Evolutionary conservation across 2,888 invertebrate species (phyloP), one percentile per base, ranked within the genome.

Genomic region (Ommatoiulus sabulosus): DNA sequence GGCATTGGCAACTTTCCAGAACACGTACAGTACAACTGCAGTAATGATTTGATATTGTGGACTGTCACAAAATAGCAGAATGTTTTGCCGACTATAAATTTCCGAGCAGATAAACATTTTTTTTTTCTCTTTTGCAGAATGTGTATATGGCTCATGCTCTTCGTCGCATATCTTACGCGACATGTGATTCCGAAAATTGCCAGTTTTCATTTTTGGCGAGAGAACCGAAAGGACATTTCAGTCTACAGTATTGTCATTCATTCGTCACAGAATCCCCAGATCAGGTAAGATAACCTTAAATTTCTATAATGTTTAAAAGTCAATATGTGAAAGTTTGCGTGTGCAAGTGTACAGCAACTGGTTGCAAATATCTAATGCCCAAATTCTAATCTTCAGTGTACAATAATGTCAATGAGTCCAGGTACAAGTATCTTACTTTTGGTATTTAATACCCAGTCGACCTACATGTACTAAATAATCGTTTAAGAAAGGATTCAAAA

Each of bases 61-160:
- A 1, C 48, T 63, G 63, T 63, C 63, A 63, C 6, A 63, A 63
- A 6, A 17, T 63, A 1, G n/a, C 17, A 6, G 3, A 63, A 63
- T n/a, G 63, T 63, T 63, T 63, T n/a, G 15, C 7, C 5, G n/a
- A 63, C n/a, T 63, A 63, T n/a, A 63, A 57, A 57, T 57, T 57
- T 57, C 15, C 3, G 15, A 57, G 17, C 15, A 17, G 7, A 15
- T 57, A 57, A 57, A 17, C 57, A 17, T 17, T 63, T 63, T 63
- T 63, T 63, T 63, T 63, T 63, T 57, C 17, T 63, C 4, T 63
- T 63, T 63, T 63, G 17, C 94, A 96, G 96, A 94, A 94, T 92
- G 96, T 96, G 93, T 95, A 95, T 93, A 97, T 96, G 96, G 96
- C 95, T 91, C 96, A 97, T 94, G 96, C 96, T 92, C 93, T 97